Evolutionary conservation across 2,888 invertebrate genomes (phyloP).

Genomic region (Pelosia muscerda): DNA sequence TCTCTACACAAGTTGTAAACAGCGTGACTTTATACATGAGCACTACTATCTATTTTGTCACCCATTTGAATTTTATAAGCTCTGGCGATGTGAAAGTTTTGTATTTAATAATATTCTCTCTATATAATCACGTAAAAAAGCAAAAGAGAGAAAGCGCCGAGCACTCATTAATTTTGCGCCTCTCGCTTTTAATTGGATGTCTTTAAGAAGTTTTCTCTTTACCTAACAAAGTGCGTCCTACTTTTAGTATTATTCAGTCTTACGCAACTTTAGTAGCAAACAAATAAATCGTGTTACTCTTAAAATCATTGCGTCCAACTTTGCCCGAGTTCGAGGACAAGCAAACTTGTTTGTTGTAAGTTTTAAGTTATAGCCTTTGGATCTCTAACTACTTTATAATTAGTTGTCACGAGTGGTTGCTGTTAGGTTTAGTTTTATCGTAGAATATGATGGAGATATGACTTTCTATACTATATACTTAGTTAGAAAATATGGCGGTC

Average conservation of each 20-base stretch:
- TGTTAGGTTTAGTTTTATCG: not conserved
- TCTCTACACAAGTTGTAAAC: too few species aligned
- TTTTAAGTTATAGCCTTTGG: constrained; percentile 47
- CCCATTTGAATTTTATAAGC: too few species aligned
- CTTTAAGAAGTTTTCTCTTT: constrained; percentile 58
- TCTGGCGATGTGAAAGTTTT: not conserved
- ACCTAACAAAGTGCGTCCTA: constrained; percentile 54
- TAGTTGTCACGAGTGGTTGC: constrained; percentile 31
- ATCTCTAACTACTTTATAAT: constrained; percentile 44
- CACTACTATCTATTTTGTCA: too few species aligned
- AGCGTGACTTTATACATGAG: too few species aligned
- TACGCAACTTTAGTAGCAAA: constrained; percentile 61
- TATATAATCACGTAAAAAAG: constrained; percentile 24
- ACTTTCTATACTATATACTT: not conserved
- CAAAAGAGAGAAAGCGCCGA: constrained; percentile 30
- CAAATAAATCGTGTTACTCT: constrained; percentile 66
- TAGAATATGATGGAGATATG: not conserved
- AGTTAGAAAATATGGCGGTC: not conserved
- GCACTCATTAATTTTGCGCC: constrained; percentile 61
- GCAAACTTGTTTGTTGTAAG: constrained; percentile 43
- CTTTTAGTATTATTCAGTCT: constrained; percentile 51
- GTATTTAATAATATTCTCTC: constrained; percentile 3
- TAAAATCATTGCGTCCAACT: constrained; percentile 51
- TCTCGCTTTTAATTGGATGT: constrained; percentile 68
- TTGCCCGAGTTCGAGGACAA: constrained; percentile 39